Evolutionary conservation across 1,140 invertebrate species (phyloP).

Genomic region (Schlechtendalia chinensis): DNA sequence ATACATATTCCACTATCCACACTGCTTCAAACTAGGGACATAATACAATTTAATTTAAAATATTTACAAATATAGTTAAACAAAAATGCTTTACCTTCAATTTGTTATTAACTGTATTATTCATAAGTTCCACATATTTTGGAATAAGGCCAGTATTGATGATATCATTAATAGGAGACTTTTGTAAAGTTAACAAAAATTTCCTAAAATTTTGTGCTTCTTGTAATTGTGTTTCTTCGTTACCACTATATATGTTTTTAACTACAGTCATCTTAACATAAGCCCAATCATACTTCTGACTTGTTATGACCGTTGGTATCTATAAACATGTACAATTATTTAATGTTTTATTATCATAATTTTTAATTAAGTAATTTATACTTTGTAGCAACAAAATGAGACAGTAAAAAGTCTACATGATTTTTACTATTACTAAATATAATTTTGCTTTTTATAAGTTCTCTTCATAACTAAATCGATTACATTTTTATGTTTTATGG

Average conservation of each 20-base stretch:
- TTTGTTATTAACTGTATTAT: slow-evolving; percentile 68
- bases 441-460: too few relatives aligned
- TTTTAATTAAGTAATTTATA: too few relatives aligned
- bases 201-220: slow-evolving; percentile 95
- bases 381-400: too few relatives aligned
- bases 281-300: neutral
- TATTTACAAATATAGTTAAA: slow-evolving; percentile 71
- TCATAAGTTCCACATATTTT: slow-evolving; percentile 90
- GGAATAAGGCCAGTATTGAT: slow-evolving; percentile 94
- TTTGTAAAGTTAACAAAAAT: slow-evolving; percentile 89
- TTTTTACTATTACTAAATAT: too few relatives aligned
- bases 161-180: slow-evolving; percentile 97
- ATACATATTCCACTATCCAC: slow-evolving; percentile 97
- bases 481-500: too few relatives aligned
- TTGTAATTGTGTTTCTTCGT: slow-evolving; percentile 70
- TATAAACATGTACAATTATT: slow-evolving; percentile 38
- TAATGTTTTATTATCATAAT: too few relatives aligned
- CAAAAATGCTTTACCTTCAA: slow-evolving; percentile 56
- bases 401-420: too few relatives aligned
- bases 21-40: slow-evolving; percentile 87
- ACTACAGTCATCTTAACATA: neutral
- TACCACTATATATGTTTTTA: slow-evolving; percentile 74
- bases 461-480: too few relatives aligned
- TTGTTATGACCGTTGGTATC: neutral
- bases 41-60: neutral